These are phyloP conservation scores for Drosophila tsacasi DNA, from an alignment of 1,140 invertebrate genomes.

Conservation along the genomic window DNA sequence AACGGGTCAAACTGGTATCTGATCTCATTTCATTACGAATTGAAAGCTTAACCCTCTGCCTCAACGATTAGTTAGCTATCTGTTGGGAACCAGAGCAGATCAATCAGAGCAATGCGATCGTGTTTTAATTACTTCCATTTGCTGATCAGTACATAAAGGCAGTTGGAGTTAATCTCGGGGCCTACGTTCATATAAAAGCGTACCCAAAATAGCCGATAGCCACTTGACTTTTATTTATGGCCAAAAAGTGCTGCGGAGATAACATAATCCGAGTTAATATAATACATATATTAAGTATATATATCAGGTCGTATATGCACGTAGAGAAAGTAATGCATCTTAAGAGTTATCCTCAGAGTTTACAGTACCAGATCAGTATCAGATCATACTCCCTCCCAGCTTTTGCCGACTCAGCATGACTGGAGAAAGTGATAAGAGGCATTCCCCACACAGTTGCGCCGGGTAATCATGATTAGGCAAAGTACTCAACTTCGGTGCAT, in stretches of 20 bases:
- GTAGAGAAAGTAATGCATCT: too few species aligned
- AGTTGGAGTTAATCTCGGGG: background rate
- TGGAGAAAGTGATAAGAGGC: conserved; percentile 7
- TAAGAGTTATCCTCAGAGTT: background rate
- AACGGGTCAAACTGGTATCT: conserved; percentile 4
- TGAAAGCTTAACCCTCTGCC: background rate
- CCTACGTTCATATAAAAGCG: background rate
- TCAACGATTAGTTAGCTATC: background rate
- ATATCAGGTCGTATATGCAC: too few species aligned
- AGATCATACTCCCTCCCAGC: background rate
- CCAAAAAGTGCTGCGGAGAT: background rate
- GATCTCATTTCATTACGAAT: background rate
- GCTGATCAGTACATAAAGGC: background rate
- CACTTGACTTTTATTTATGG: conserved; percentile 14
- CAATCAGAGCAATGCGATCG: background rate
- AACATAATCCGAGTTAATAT: background rate
- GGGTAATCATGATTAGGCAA: conserved; percentile 15
- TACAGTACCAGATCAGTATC: background rate
- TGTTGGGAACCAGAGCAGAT: background rate
- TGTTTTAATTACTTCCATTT: conserved; percentile 7
- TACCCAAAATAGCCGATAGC: background rate
- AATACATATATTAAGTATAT: too few species aligned
- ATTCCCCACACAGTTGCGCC: background rate
- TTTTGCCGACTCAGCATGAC: conserved; percentile 14
- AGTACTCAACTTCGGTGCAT: background rate